Conservation (phyloP, 2,113 vertebrate genomes). For the Callocephalon fimbriatum region DNA sequence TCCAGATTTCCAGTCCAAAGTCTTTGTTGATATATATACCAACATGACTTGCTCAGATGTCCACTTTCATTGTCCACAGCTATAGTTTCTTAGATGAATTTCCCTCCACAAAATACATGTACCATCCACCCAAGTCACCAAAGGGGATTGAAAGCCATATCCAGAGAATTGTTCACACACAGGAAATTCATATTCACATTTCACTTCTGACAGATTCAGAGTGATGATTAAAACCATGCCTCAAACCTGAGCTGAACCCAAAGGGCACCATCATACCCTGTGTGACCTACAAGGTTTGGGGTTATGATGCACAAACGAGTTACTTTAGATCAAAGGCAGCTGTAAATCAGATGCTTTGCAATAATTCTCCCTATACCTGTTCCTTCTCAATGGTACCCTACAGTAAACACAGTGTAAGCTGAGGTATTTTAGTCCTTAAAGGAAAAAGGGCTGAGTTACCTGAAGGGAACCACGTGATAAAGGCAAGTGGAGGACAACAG, state of each 20-base stretch:
- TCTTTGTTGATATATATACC: neutral
- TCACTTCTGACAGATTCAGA: neutral
- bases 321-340: neutral
- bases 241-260: neutral
- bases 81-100: neutral
- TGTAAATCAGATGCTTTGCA: neutral
- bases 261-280: neutral
- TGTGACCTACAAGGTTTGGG: neutral
- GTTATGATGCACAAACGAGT: neutral
- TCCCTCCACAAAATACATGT: fast-evolving
- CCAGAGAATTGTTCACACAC: neutral
- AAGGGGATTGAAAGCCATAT: neutral
- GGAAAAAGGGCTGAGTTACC: neutral
- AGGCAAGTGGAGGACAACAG: neutral
- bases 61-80: neutral
- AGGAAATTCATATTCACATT: neutral
- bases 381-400: neutral
- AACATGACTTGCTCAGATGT: neutral
- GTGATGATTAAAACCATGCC: neutral
- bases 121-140: neutral
- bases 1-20: neutral
- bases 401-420: neutral
- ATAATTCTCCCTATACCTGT: neutral
- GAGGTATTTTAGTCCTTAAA: neutral
- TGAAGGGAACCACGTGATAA: neutral